phyloP scores from a whole-genome alignment of 1,140 invertebrate genomes.

The Apolygus lucorum region DNA sequence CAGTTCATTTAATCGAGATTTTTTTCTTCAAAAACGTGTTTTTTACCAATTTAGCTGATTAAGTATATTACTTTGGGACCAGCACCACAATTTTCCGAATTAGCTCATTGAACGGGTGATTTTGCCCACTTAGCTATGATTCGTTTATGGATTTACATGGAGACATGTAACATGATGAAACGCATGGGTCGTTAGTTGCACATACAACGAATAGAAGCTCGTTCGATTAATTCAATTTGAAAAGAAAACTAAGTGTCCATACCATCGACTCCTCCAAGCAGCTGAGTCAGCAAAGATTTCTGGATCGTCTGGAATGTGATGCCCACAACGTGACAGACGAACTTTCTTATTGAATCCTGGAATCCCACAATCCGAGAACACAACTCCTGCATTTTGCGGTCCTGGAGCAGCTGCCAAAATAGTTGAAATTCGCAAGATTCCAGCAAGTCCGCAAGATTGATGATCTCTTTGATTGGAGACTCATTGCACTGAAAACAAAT shows the following conservation, averaged over 20 bases:
- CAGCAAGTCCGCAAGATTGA: constrained; percentile 79
- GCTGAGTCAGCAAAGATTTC: constrained; percentile 63
- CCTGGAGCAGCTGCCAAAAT: constrained; percentile 75
- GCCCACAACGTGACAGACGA: constrained; percentile 93
- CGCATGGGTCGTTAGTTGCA: too few relatives aligned
- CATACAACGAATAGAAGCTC: too few relatives aligned
- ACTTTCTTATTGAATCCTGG: constrained; percentile 92
- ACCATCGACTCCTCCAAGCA: constrained; percentile 80
- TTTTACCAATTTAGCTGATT: too few relatives aligned
- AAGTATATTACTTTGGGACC: too few relatives aligned
- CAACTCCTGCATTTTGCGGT: constrained; percentile 57
- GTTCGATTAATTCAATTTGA: too few relatives aligned
- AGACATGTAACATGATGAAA: too few relatives aligned
- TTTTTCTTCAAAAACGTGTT: too few relatives aligned
- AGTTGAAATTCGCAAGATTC: constrained; percentile 88
- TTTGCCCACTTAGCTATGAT: too few relatives aligned
- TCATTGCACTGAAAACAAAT: constrained; percentile 59
- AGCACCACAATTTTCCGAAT: too few relatives aligned
- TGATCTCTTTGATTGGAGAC: constrained; percentile 73
- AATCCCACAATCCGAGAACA: constrained; percentile 77
- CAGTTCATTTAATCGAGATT: too few relatives aligned
- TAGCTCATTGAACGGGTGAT: too few relatives aligned
- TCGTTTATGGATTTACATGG: too few relatives aligned
- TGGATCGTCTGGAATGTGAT: constrained; percentile 95
- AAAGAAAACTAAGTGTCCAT: constrained; percentile 31